These are phyloP conservation scores for Mechanitis mazaeus DNA, from an alignment of 2,888 invertebrate species.

Conservation along the genomic window DNA sequence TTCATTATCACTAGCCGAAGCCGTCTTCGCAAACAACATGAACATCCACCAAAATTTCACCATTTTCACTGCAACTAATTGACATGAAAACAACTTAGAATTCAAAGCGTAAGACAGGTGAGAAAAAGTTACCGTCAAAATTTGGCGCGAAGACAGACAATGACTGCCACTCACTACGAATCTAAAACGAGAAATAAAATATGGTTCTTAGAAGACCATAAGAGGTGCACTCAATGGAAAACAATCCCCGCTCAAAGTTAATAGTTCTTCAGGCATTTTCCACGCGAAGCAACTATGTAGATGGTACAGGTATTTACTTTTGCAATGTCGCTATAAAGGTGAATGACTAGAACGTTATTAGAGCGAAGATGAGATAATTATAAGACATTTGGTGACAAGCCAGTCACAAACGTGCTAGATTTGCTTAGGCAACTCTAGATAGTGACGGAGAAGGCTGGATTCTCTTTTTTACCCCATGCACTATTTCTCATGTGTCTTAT, in stretches of 20 bases:
- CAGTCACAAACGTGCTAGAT: conserved; percentile 8
- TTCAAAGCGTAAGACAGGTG: background rate
- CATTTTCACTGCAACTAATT: conserved; percentile 59
- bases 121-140: conserved; percentile 43
- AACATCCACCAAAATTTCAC: conserved; percentile 74
- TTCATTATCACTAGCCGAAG: conserved; percentile 65
- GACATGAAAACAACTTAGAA: conserved; percentile 47
- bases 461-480: background rate
- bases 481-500: background rate
- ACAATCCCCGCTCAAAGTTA: conserved; percentile 59
- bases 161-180: conserved; percentile 58
- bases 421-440: background rate
- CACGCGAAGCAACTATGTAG: conserved; percentile 19
- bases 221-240: conserved; percentile 67
- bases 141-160: conserved; percentile 44
- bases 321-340: conserved; percentile 29
- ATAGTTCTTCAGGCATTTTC: conserved; percentile 30
- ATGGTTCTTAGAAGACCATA: conserved; percentile 54
- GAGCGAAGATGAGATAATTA: conserved; percentile 49
- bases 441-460: no score
- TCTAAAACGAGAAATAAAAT: conserved; percentile 61
- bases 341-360: conserved; percentile 42
- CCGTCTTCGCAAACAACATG: conserved; percentile 67
- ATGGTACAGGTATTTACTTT: conserved; percentile 20
- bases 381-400: conserved; percentile 22